Conservation (phyloP, 2,113 vertebrate species). For the Rhizomys pruinosus region DNA sequence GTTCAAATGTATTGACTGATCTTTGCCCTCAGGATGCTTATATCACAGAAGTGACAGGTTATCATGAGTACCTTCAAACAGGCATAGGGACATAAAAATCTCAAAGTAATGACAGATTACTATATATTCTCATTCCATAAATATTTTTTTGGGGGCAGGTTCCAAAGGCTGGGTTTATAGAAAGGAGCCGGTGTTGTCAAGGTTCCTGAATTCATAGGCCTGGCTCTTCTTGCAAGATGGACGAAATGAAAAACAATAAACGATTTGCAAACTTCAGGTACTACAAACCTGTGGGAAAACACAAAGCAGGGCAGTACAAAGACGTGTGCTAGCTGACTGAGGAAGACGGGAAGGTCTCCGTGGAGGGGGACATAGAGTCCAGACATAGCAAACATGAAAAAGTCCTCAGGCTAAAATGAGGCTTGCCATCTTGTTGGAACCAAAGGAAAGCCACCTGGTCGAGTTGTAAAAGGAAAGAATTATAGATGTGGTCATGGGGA, state of each 20-base stretch:
- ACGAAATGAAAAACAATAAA: conserved; percentile 28
- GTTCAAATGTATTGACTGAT: conserved; percentile 6
- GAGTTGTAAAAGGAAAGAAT: neutral
- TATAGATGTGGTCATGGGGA: neutral
- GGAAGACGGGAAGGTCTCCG: neutral
- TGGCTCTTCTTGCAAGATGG: neutral
- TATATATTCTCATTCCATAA: neutral
- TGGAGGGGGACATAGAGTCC: neutral
- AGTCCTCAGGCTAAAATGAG: neutral
- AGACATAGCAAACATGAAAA: neutral
- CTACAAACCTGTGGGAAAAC: neutral
- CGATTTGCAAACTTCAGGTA: neutral
- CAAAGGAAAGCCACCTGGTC: neutral
- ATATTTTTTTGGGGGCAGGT: neutral
- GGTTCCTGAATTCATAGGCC: neutral
- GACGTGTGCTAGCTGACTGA: neutral
- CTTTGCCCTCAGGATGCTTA: neutral
- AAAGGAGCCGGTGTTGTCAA: neutral
- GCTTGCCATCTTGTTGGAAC: neutral
- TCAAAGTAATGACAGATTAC: neutral
- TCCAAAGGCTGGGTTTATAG: neutral
- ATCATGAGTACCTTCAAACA: neutral
- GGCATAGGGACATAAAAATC: neutral
- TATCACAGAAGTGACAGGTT: neutral
- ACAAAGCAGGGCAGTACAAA: neutral